Conservation (phyloP, 1,140 invertebrate genomes). For the Aphelinus atriplicis region DNA sequence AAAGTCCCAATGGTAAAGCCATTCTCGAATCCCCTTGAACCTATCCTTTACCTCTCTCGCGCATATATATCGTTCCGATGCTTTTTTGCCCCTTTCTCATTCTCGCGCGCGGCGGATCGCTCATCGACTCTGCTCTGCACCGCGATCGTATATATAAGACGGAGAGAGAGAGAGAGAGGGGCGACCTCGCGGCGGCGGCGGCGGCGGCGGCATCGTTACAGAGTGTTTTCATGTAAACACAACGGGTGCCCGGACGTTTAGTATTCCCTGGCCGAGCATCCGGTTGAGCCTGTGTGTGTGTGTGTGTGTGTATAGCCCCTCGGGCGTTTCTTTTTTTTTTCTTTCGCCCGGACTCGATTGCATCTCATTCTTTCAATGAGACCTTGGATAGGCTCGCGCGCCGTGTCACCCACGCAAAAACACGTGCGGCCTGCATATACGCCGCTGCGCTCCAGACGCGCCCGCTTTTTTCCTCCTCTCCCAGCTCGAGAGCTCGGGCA, state of each 20-base stretch:
- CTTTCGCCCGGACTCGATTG: constrained; percentile 47
- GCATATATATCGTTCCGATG: constrained; percentile 3
- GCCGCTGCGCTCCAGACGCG: neutral
- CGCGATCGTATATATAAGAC: too few relatives aligned
- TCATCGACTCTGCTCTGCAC: constrained; percentile 39
- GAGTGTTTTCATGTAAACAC: constrained; percentile 57
- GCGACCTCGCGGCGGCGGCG: constrained; percentile 40
- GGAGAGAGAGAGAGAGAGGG: too few relatives aligned
- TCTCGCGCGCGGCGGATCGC: constrained; percentile 29
- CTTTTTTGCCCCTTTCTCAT: constrained; percentile 33
- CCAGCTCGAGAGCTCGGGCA: too few relatives aligned
- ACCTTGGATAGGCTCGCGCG: constrained; percentile 46
- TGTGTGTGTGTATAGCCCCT: neutral
- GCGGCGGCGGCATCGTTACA: constrained; percentile 46
- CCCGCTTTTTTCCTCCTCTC: neutral
- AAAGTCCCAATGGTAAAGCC: constrained; percentile 36
- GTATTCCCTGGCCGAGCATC: constrained; percentile 60
- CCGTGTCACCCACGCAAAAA: constrained; percentile 46
- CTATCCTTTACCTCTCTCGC: constrained; percentile 37
- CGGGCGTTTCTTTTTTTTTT: constrained; percentile 11
- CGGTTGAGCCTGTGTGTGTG: constrained; percentile 46
- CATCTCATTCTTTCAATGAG: constrained; percentile 53
- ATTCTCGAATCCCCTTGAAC: constrained; percentile 48
- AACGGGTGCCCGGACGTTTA: constrained; percentile 53
- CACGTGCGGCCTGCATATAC: constrained; percentile 3